Conservation (phyloP, 2,113 vertebrate genomes). For the Catharus fuscescens region DNA sequence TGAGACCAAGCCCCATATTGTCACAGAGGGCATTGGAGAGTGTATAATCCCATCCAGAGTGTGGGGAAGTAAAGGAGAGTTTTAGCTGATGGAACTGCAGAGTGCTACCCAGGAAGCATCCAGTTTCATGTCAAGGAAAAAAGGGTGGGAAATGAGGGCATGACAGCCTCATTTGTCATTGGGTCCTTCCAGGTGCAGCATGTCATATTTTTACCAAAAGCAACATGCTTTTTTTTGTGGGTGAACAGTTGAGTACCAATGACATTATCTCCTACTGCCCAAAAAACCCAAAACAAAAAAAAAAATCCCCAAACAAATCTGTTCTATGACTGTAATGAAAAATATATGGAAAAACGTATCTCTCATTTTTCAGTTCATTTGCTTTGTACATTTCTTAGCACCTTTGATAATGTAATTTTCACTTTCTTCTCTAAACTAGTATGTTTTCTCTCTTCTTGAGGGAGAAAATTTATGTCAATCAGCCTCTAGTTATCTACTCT, state of each 20-base stretch:
- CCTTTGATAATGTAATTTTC: neutral
- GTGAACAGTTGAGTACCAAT: neutral
- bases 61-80: neutral
- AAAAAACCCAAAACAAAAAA: neutral
- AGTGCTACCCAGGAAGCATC: neutral
- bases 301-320: neutral
- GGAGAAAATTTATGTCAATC: neutral
- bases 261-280: neutral
- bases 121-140: neutral
- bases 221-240: rapidly evolving
- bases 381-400: neutral
- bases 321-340: neutral
- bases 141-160: neutral
- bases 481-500: neutral
- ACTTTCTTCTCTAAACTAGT: neutral
- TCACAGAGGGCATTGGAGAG: neutral
- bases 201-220: neutral
- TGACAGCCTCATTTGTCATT: neutral
- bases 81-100: neutral
- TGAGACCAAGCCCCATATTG: neutral
- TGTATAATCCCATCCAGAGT: neutral
- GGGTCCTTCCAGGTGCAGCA: neutral
- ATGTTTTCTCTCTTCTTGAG: neutral
- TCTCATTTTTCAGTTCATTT: neutral
- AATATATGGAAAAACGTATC: neutral